phyloP scores from a whole-genome alignment of 2,113 vertebrate genomes.

The Tiliqua scincoides region DNA sequence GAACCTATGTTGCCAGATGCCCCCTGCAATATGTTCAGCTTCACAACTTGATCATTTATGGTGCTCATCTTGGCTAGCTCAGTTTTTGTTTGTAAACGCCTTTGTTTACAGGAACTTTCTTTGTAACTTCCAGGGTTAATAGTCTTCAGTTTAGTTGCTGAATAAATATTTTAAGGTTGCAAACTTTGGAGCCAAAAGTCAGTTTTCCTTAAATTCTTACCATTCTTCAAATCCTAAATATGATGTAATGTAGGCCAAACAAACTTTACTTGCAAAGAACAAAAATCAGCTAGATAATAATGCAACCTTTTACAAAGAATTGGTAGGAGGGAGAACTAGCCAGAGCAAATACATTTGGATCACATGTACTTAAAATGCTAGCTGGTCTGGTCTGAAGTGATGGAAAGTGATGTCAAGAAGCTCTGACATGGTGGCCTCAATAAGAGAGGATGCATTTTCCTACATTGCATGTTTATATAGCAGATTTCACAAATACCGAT shows the following conservation, averaged over 20 bases:
- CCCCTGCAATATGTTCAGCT: background rate
- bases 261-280: background rate
- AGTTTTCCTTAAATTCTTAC: background rate
- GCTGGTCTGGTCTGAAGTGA: background rate
- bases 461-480: too few relatives aligned
- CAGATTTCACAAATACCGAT: background rate
- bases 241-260: background rate
- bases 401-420: background rate
- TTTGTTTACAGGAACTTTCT: too few relatives aligned
- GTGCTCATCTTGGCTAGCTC: constrained; percentile 55
- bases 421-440: background rate
- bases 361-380: background rate
- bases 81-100: background rate
- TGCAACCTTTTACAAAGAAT: background rate
- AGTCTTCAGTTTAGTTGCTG: background rate
- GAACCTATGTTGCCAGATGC: background rate
- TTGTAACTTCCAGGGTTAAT: constrained; percentile 18
- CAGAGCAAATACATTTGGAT: background rate
- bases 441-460: too few relatives aligned
- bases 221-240: background rate
- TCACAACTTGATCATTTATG: constrained; percentile 44
- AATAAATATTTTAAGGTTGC: background rate
- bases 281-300: background rate
- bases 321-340: background rate
- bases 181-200: background rate